Evolutionary conservation across 2,888 invertebrate species (phyloP).

Genomic region (Cancer borealis): DNA sequence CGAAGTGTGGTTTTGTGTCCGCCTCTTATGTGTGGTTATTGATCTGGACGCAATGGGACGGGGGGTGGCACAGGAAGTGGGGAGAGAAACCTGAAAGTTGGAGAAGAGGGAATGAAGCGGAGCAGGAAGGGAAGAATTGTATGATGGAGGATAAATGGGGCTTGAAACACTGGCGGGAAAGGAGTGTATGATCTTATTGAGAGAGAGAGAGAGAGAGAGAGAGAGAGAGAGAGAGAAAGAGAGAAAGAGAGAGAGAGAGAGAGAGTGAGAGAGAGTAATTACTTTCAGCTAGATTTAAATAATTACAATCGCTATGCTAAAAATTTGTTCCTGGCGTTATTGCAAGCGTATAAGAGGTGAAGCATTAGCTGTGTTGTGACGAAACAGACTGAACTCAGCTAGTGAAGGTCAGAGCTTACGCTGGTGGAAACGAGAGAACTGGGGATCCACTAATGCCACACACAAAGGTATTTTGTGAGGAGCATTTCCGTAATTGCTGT

Average conservation of each 20-base stretch:
- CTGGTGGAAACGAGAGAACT: too few relatives aligned
- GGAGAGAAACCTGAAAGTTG: neutral
- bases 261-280: conserved; percentile 14
- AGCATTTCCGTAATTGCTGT: neutral
- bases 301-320: neutral
- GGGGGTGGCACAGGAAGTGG: neutral
- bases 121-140: neutral
- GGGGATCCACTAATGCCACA: neutral
- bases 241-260: conserved; percentile 32
- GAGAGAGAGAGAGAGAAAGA: neutral
- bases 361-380: neutral
- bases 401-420: neutral
- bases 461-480: too few relatives aligned
- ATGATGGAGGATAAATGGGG: too few relatives aligned
- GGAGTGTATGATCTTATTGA: too few relatives aligned
- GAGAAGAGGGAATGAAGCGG: neutral
- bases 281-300: neutral
- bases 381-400: neutral
- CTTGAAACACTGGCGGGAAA: too few relatives aligned
- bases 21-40: conserved; percentile 10
- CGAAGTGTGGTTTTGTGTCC: neutral
- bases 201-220: too few relatives aligned
- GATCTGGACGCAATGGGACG: neutral
- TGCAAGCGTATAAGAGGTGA: neutral
- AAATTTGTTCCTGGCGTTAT: neutral